Conservation (phyloP, 2,797 vertebrate species). For the Thunnus albacares region DNA sequence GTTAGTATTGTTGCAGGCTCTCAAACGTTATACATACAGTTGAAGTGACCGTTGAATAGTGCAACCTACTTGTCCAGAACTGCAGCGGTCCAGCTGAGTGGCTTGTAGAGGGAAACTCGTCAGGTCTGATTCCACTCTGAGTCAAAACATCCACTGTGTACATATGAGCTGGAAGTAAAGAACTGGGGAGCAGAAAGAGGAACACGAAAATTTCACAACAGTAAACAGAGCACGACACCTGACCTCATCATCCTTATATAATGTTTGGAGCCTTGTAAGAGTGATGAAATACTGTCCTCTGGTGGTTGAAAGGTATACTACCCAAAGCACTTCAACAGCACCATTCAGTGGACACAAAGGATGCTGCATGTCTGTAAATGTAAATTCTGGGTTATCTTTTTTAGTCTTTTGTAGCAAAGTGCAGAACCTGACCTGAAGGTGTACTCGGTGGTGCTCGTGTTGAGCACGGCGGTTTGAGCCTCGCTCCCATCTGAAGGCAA, state of each 20-base stretch:
- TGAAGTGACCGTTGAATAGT: not conserved
- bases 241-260: not conserved
- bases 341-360: slow-evolving; percentile 42
- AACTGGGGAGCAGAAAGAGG: slow-evolving; percentile 81
- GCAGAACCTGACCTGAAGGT: slow-evolving; percentile 88
- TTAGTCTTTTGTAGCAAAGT: not conserved
- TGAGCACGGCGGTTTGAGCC: slow-evolving; percentile 86
- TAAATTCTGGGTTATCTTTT: not conserved
- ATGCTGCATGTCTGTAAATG: slow-evolving; percentile 17
- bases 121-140: slow-evolving; percentile 89
- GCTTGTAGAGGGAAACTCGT: slow-evolving; percentile 91
- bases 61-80: slow-evolving; percentile 93
- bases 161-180: slow-evolving; percentile 91
- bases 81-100: slow-evolving; percentile 88
- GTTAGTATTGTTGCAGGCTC: not conserved
- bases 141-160: slow-evolving; percentile 90
- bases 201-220: slow-evolving; percentile 2
- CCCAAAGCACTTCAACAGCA: slow-evolving; percentile 19
- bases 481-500: slow-evolving; percentile 82
- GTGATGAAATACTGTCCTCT: slow-evolving; percentile 40
- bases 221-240: not conserved
- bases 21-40: not conserved
- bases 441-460: slow-evolving; percentile 87
- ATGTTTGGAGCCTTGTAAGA: not conserved
- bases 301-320: slow-evolving; percentile 29